Evolutionary conservation across 2,888 invertebrate genomes (phyloP).

Genomic region (Leptinotarsa tumamoca): DNA sequence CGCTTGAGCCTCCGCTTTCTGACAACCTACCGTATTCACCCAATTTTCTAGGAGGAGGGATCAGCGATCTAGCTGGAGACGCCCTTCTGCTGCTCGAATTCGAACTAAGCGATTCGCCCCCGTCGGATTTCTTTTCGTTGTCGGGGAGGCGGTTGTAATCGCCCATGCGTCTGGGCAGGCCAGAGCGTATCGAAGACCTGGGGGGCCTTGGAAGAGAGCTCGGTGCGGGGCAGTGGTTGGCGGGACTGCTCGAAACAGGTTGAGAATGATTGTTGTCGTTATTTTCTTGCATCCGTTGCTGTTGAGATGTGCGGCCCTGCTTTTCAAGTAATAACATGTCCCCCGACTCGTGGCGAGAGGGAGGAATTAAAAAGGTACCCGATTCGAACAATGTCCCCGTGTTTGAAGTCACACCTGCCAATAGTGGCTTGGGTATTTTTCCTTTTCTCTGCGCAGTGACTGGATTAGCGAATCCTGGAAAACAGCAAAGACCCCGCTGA

Average conservation of each 20-base stretch:
- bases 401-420: constrained; percentile 73
- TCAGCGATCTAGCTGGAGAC: constrained; percentile 68
- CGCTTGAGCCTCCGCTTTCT: constrained; percentile 66
- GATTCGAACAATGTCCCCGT: constrained; percentile 59
- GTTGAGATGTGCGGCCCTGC: constrained; percentile 81
- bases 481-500: constrained; percentile 88
- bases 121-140: constrained; percentile 66
- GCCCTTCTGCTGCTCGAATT: constrained; percentile 64
- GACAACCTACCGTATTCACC: constrained; percentile 73
- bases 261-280: constrained; percentile 60
- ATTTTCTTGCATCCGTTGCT: constrained; percentile 71
- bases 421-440: constrained; percentile 81
- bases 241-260: constrained; percentile 51
- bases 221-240: constrained; percentile 72
- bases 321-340: constrained; percentile 82
- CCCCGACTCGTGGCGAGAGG: constrained; percentile 69
- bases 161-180: constrained; percentile 68
- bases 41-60: constrained; percentile 69
- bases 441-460: constrained; percentile 81
- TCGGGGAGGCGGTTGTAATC: constrained; percentile 77
- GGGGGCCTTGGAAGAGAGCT: constrained; percentile 81
- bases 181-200: constrained; percentile 68
- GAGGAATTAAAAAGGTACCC: constrained; percentile 47
- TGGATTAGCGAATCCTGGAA: constrained; percentile 85
- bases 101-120: constrained; percentile 64